A percentile compares a stretch with the other conserved stretches of the same genome.
phyloP scores from a whole-genome alignment of 2,113 vertebrate species.

The Coreoperca whiteheadi region DNA sequence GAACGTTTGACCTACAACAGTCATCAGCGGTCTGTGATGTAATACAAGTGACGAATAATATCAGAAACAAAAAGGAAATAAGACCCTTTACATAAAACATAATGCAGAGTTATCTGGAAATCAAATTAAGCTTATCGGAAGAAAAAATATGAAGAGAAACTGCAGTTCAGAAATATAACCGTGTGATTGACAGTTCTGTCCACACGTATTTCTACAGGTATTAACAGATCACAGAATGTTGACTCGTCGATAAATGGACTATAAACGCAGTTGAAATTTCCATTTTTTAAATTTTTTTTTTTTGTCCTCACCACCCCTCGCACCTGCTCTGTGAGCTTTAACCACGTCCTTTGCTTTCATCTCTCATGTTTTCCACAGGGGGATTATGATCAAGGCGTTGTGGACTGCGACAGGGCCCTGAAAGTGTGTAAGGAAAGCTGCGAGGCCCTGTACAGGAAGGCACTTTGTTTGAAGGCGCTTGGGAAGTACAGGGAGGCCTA shows the following conservation, averaged over 20 bases:
- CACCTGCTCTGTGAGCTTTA: too few species aligned
- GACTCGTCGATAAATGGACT: not conserved
- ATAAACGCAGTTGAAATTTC: not conserved
- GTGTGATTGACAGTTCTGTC: not conserved
- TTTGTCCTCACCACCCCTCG: not conserved
- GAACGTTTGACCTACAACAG: not conserved
- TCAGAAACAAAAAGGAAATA: not conserved
- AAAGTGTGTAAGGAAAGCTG: constrained; percentile 86
- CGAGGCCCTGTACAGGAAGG: constrained; percentile 91
- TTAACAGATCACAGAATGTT: not conserved
- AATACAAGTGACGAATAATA: not conserved
- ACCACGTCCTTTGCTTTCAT: too few species aligned
- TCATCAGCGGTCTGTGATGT: not conserved
- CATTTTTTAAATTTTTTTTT: not conserved
- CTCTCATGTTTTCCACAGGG: constrained; percentile 87
- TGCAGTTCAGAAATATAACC: not conserved
- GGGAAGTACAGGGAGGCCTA: constrained; percentile 92
- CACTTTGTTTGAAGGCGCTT: constrained; percentile 90
- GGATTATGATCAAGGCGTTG: constrained; percentile 86
- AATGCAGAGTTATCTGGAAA: not conserved
- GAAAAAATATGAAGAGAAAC: not conserved
- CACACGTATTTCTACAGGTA: not conserved
- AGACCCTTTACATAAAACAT: not conserved
- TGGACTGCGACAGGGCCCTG: constrained; percentile 90
- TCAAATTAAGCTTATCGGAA: not conserved